Evolutionary conservation across 2,888 invertebrate species (phyloP), one percentile per base, ranked within the genome.

Genomic region (Mantis religiosa): DNA sequence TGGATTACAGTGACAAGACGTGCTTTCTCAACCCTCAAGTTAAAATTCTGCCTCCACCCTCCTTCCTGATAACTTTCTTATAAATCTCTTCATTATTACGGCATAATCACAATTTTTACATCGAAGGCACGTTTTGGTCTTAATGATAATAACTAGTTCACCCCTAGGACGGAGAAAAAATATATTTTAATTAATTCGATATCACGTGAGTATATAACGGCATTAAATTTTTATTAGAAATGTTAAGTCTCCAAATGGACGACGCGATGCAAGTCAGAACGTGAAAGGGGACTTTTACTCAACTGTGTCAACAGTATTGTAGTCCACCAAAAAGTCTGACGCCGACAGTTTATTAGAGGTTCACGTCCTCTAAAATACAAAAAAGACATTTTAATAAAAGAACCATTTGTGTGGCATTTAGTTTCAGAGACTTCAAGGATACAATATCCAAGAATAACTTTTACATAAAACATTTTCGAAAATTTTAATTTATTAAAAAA

Each of bases 91-190:
- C 95, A 95, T 95, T 95, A 95, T 95, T 95, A 95, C 95, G 94
- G 94, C 94, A 94, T 95, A 95, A 95, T 95, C 95, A 95, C 95
- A 95, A 95, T 95, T 95, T 95, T 95, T 95, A 94, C 95, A 94
- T 94, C 94, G 94, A 94, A 94, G 95, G 95, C 95, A 95, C 95
- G 95, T 95, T 89, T 85, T 86, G 89, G 86, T 25, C 86, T 89
- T 85, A 83, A 83, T 85, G 54, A 86, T 83, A 89, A 89, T 82
- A 86, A 88, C 86, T 30, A 54, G 34, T 85, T 41, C 84, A 86
- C 30, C 81, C 81, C 28, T 25, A 28, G 71, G 81, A 30, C 25
- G 30, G 86, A 86, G 20, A 30, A 86, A 86, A 86, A 86, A 86
- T 86, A 86, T 86, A 86, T 86, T 86, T 86, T 86, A 86, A 86